phyloP scores from a whole-genome alignment of 1,140 invertebrate genomes.

The Drosophila ercepeae region DNA sequence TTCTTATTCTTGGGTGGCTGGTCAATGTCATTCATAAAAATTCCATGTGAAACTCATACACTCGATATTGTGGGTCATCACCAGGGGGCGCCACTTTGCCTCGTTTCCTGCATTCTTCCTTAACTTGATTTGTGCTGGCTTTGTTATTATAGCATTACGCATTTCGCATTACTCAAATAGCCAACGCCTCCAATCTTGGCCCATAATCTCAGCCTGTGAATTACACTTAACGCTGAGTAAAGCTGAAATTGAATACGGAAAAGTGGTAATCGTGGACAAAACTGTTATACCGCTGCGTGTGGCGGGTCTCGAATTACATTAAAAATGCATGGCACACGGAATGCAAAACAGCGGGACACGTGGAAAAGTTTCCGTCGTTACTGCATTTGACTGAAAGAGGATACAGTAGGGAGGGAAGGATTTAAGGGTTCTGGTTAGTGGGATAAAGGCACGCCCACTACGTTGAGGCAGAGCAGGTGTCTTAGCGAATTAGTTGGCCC shows the following conservation, averaged over 20 bases:
- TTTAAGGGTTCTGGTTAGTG: neutral
- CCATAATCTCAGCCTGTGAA: slow-evolving; percentile 18
- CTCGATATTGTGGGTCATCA: slow-evolving; percentile 64
- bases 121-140: slow-evolving; percentile 34
- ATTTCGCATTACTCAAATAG: slow-evolving; percentile 19
- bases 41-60: slow-evolving; percentile 56
- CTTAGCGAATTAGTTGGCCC: slow-evolving; percentile 37
- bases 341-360: slow-evolving; percentile 24
- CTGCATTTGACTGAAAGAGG: slow-evolving; percentile 14
- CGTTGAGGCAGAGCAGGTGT: slow-evolving; percentile 17
- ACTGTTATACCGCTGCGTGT: slow-evolving; percentile 45
- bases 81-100: slow-evolving; percentile 52
- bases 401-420: neutral
- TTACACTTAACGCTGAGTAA: slow-evolving; percentile 30
- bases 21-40: slow-evolving; percentile 81
- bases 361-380: slow-evolving; percentile 1
- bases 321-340: slow-evolving; percentile 38
- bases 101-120: neutral
- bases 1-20: slow-evolving; percentile 33
- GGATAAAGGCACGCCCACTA: neutral
- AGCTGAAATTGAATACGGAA: slow-evolving; percentile 33
- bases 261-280: slow-evolving; percentile 19
- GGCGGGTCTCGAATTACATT: slow-evolving; percentile 15
- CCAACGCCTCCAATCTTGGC: slow-evolving; percentile 44
- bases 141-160: slow-evolving; percentile 52